phyloP scores from a whole-genome alignment of 1,140 invertebrate genomes.

The Drosophila fuyamai region DNA sequence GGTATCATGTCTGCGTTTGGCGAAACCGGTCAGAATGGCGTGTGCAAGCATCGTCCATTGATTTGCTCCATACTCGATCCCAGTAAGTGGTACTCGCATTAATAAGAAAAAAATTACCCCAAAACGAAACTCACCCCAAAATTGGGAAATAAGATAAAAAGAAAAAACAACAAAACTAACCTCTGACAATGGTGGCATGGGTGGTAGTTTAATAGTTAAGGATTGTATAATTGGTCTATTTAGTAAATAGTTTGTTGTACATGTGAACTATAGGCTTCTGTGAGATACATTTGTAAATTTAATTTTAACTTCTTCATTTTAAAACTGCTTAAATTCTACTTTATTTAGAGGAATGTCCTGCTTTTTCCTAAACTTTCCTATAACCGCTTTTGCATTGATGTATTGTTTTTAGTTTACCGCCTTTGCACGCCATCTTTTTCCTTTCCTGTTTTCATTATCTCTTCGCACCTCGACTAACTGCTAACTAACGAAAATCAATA shows the following conservation, averaged over 20 bases:
- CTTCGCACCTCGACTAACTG: slow-evolving; percentile 62
- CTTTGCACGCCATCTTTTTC: slow-evolving; percentile 24
- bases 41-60: slow-evolving; percentile 78
- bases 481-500: slow-evolving; percentile 84
- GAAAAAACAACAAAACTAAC: slow-evolving; percentile 66
- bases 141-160: slow-evolving; percentile 18
- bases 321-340: not conserved
- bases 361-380: slow-evolving; percentile 4
- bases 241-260: not conserved
- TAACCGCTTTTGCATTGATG: not conserved
- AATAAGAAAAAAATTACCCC: slow-evolving; percentile 28
- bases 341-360: slow-evolving; percentile 10
- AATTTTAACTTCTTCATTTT: not conserved
- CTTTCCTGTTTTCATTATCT: slow-evolving; percentile 20
- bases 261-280: slow-evolving; percentile 1
- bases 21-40: slow-evolving; percentile 77
- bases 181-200: slow-evolving; percentile 56
- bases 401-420: slow-evolving; percentile 13
- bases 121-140: slow-evolving; percentile 44
- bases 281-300: not conserved
- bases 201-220: slow-evolving; percentile 24
- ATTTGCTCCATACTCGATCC: slow-evolving; percentile 84
- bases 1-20: slow-evolving; percentile 65
- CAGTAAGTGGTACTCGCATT: slow-evolving; percentile 68
- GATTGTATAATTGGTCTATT: slow-evolving; percentile 57